A percentile compares a stretch with the other conserved stretches of the same genome.
These are phyloP conservation scores for Drosophila truncata DNA, from an alignment of 1,140 invertebrate genomes.

Conservation along the genomic window DNA sequence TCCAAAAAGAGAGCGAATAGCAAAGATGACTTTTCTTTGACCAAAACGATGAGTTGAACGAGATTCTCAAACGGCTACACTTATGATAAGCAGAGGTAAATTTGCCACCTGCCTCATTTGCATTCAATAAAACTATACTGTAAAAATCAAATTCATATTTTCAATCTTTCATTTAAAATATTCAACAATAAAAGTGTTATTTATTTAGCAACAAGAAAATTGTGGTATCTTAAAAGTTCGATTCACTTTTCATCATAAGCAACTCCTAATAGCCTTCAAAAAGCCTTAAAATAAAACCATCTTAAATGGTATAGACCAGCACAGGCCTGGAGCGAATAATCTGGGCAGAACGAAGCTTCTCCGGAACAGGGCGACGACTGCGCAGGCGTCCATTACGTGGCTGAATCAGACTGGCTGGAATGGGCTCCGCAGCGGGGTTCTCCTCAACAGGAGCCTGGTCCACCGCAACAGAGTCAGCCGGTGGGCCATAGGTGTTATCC, in stretches of 20 bases:
- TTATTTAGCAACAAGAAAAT: conserved; percentile 42
- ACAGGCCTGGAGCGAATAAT: conserved; percentile 72
- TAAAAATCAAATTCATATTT: neutral
- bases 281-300: neutral
- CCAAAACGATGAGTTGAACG: no score
- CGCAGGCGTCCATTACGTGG: conserved; percentile 68
- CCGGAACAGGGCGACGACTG: conserved; percentile 47
- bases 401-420: conserved; percentile 71
- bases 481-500: conserved; percentile 71
- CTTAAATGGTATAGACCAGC: conserved; percentile 67
- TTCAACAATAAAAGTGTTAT: conserved; percentile 38
- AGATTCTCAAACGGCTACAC: no score
- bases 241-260: conserved; percentile 7
- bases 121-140: no score
- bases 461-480: conserved; percentile 35
- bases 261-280: neutral
- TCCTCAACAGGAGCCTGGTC: conserved; percentile 52
- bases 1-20: no score
- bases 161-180: conserved; percentile 8
- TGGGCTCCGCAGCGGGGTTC: conserved; percentile 51
- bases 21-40: no score
- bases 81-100: no score
- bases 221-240: neutral
- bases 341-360: conserved; percentile 66
- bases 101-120: no score